Percentiles rank a stretch among this genome's conserved stretches.
Evolutionary conservation across 2,888 invertebrate species (phyloP).

Genomic region (Chymomyza fuscimana): DNA sequence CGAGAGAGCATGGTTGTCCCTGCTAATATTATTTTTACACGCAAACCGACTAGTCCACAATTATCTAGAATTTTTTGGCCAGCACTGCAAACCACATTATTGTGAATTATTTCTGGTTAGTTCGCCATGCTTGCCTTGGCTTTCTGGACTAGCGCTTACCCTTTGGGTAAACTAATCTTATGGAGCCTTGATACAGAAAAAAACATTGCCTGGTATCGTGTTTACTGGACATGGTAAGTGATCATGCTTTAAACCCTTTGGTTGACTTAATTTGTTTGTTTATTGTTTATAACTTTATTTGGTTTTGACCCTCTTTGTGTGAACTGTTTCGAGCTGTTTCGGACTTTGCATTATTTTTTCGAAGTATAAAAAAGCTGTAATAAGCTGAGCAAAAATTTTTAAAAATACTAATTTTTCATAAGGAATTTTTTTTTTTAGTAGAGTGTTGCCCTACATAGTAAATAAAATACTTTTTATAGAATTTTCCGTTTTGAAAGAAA

Average conservation of each 20-base stretch:
- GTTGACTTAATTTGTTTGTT: not conserved
- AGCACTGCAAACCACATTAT: too few species aligned
- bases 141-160: not conserved
- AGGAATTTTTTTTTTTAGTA: too few species aligned
- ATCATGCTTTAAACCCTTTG: not conserved
- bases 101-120: not conserved
- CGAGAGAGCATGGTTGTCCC: too few species aligned
- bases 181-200: not conserved
- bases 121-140: not conserved
- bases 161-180: not conserved
- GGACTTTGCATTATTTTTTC: conserved; percentile 24
- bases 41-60: too few species aligned
- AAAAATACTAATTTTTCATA: too few species aligned
- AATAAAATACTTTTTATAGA: too few species aligned
- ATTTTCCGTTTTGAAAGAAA: too few species aligned
- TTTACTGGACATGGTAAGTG: not conserved
- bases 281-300: not conserved
- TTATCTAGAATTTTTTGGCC: too few species aligned
- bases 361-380: too few species aligned
- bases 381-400: too few species aligned
- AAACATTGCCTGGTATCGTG: not conserved
- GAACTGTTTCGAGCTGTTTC: not conserved
- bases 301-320: not conserved
- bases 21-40: too few species aligned
- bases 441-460: too few species aligned